A percentile compares a stretch with the other conserved stretches of the same genome.
phyloP scores from a whole-genome alignment of 2,113 vertebrate genomes.

The Callocephalon fimbriatum region DNA sequence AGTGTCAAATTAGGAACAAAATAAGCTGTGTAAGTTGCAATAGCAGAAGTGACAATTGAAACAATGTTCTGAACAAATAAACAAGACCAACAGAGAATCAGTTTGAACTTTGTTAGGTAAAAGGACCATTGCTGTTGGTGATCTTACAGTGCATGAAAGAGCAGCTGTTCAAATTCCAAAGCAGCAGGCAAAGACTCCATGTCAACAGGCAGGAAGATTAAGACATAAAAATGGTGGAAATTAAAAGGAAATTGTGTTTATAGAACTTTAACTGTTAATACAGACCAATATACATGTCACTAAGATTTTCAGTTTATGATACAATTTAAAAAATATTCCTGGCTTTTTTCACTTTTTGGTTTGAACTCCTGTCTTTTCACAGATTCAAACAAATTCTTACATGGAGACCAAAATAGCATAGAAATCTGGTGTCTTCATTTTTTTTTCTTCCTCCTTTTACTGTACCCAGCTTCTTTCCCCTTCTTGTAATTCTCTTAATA shows the following conservation, averaged over 20 bases:
- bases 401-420: neutral
- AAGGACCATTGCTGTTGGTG: neutral
- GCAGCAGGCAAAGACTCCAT: neutral
- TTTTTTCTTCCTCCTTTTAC: neutral
- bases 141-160: neutral
- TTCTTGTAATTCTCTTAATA: neutral
- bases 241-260: neutral
- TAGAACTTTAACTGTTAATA: neutral
- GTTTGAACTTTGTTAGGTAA: constrained; percentile 1
- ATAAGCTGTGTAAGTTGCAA: constrained; percentile 1
- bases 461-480: neutral
- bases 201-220: neutral
- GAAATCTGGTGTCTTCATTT: neutral
- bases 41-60: constrained; percentile 22
- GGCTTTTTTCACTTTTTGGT: neutral
- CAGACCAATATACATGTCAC: fast-evolving
- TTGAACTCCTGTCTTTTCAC: neutral
- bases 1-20: constrained; percentile 53
- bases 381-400: neutral
- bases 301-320: neutral
- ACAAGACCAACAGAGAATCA: neutral
- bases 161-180: neutral
- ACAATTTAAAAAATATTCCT: neutral
- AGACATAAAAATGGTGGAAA: neutral
- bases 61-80: constrained; percentile 6